These are phyloP conservation scores for Pteronotus mesoamericanus DNA, from an alignment of 2,797 vertebrate species.

Conservation along the genomic window DNA sequence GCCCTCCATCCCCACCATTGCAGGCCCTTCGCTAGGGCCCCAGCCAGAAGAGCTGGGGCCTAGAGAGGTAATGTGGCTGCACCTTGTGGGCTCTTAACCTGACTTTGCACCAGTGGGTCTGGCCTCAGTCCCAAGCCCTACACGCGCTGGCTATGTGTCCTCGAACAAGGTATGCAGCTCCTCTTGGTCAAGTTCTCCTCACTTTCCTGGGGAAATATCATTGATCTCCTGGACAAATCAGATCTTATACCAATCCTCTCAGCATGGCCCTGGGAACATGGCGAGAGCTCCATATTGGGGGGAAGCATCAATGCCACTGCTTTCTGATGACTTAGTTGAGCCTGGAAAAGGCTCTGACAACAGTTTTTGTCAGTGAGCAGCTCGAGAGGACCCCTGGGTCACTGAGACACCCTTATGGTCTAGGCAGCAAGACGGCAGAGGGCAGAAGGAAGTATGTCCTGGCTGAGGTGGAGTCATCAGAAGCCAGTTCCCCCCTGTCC, in stretches of 20 bases:
- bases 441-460: background rate
- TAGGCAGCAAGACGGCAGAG: background rate
- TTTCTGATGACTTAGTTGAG: background rate
- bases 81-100: background rate
- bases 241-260: background rate
- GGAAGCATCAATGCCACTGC: rapidly evolving
- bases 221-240: background rate
- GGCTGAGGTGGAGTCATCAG: background rate
- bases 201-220: background rate
- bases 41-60: background rate
- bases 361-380: background rate
- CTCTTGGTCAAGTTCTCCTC: background rate
- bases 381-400: background rate
- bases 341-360: background rate
- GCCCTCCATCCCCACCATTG: rapidly evolving
- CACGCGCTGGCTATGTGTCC: background rate
- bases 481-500: background rate
- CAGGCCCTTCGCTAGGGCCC: background rate
- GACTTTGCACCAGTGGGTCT: background rate
- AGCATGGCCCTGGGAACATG: background rate
- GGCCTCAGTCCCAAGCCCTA: background rate
- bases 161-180: background rate
- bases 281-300: background rate
- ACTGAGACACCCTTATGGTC: background rate
- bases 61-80: background rate